Evolutionary conservation across 2,797 vertebrate genomes (phyloP), one percentile per base, ranked within the genome.

Genomic region (Anniella stebbinsi): DNA sequence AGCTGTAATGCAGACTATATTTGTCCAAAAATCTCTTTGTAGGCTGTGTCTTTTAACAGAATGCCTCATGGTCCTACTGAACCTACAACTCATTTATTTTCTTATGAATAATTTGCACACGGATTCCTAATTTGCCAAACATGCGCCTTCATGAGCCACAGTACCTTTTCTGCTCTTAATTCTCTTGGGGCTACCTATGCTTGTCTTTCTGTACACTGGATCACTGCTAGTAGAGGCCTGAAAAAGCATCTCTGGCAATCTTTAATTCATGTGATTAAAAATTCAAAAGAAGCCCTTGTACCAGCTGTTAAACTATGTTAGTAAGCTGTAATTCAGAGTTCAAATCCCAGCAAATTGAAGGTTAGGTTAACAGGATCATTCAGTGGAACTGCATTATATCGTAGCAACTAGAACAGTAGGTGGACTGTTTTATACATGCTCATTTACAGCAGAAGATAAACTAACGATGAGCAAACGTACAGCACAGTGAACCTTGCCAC

Each of bases 211-310:
- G 93, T 96, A 93, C 88, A 94, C 96, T 96, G 96, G 96, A 97
- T 97, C 95, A 91, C 92, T 95, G 93, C 90, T 95, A 91, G 93
- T 88, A 95, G 95, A 97, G 97, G 95, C 94, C 96, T 97, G 93
- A 96, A 96, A 96, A 87, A 97, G 95, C 93, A 96, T 97, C 96
- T 97, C 97, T 95, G 97, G 96, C 97, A 97, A 98, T 98, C 97
- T 98, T 98, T 98, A 98, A 98, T 98, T 98, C 97, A 98, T 98
- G 97, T 96, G 96, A 98, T 98, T 98, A 98, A 98, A 98, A 98
- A 98, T 98, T 98, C 98, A 98, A 98, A 97, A 98, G 97, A 97
- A 97, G 97, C 96, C 97, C 97, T 98, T 97, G 97, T 98, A 97
- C 97, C 97, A 98, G 98, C 98, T 98, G 98, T 97, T 98, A 97